phyloP scores from a whole-genome alignment of 2,888 invertebrate species.

The Drosophila dives region DNA sequence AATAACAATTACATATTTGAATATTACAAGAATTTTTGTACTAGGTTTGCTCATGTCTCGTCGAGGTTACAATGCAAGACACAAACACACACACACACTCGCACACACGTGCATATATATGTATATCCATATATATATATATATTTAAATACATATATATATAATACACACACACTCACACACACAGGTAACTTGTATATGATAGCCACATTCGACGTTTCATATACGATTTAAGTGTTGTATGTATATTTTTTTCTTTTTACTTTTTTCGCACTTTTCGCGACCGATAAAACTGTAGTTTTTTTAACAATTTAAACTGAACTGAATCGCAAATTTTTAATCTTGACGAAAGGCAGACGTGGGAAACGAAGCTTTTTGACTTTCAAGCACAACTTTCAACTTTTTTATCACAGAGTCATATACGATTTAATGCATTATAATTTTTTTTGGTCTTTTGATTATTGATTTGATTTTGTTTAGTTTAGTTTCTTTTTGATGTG shows the following conservation, averaged over 20 bases:
- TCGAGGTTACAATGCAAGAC: slow-evolving; percentile 51
- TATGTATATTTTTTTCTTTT: slow-evolving; percentile 37
- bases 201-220: slow-evolving; percentile 34
- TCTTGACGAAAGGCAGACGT: slow-evolving; percentile 34
- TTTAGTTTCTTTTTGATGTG: slow-evolving; percentile 45
- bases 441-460: slow-evolving; percentile 29
- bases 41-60: slow-evolving; percentile 48
- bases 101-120: slow-evolving; percentile 15
- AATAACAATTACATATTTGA: slow-evolving; percentile 40
- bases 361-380: slow-evolving; percentile 41
- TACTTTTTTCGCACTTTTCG: slow-evolving; percentile 74
- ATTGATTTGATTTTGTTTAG: slow-evolving; percentile 26
- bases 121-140: slow-evolving; percentile 18
- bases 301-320: slow-evolving; percentile 43
- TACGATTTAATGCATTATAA: slow-evolving; percentile 38
- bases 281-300: slow-evolving; percentile 63
- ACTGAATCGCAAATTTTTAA: slow-evolving; percentile 24
- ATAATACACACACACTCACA: slow-evolving; percentile 33
- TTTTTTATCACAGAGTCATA: slow-evolving; percentile 47
- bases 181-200: slow-evolving; percentile 41
- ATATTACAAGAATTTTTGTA: slow-evolving; percentile 34
- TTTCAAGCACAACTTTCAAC: slow-evolving; percentile 48
- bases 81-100: slow-evolving; percentile 38
- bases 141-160: slow-evolving; percentile 11
- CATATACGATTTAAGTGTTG: slow-evolving; percentile 42